Percentiles rank a stretch among this genome's conserved stretches.
These are phyloP conservation scores for Miichthys miiuy DNA, from an alignment of 2,797 vertebrate species.

Conservation along the genomic window DNA sequence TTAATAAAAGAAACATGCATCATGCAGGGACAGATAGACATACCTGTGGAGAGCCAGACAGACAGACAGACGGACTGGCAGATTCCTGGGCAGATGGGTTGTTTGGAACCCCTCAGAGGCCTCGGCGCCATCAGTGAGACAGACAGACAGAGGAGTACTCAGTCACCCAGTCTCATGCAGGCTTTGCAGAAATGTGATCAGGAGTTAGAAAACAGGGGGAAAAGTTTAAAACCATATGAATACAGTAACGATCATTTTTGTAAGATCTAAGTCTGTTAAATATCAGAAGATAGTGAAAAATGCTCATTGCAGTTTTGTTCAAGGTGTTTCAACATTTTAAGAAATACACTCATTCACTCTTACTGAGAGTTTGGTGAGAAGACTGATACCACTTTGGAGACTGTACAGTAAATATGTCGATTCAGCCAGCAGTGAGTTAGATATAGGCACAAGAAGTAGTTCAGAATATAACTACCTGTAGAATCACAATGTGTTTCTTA, in stretches of 20 bases:
- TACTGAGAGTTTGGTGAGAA: too few species aligned
- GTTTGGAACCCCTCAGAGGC: slow-evolving; percentile 57
- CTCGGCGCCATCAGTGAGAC: slow-evolving; percentile 44
- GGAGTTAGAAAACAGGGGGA: not conserved
- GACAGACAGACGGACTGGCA: slow-evolving; percentile 57
- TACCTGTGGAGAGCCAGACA: slow-evolving; percentile 72
- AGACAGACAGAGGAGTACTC: slow-evolving; percentile 22
- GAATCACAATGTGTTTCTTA: too few species aligned
- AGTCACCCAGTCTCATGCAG: slow-evolving; percentile 31
- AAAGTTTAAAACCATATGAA: not conserved
- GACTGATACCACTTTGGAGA: too few species aligned
- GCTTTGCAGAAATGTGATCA: slow-evolving; percentile 24
- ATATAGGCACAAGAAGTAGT: too few species aligned
- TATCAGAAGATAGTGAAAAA: slow-evolving; percentile 1
- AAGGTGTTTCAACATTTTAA: too few species aligned
- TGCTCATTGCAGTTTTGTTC: too few species aligned
- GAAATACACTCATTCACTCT: too few species aligned
- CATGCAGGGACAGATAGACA: slow-evolving; percentile 64
- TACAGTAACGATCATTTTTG: not conserved
- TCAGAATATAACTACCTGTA: too few species aligned
- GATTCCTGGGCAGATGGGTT: slow-evolving; percentile 75
- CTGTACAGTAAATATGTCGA: too few species aligned
- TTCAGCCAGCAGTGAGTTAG: too few species aligned
- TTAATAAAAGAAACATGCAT: slow-evolving; percentile 72
- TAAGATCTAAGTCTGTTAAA: slow-evolving; percentile 19